These are phyloP conservation scores for Agrenia bidenticulata DNA, from an alignment of 2,888 invertebrate genomes.

Conservation along the genomic window DNA sequence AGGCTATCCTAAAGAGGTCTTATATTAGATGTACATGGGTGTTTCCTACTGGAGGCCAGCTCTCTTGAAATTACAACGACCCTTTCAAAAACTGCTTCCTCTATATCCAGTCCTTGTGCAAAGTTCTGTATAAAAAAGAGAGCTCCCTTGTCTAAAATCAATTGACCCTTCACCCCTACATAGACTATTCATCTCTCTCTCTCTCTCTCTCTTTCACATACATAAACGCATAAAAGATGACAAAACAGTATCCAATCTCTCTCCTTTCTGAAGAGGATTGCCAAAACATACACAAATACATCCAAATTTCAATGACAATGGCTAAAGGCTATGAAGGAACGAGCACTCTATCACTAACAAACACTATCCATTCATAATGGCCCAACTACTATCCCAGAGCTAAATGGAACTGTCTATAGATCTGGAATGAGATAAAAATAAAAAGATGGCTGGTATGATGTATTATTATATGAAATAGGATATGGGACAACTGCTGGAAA, in stretches of 20 bases:
- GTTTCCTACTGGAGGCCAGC: not conserved
- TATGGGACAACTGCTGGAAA: conserved; percentile 8
- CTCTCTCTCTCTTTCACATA: not conserved
- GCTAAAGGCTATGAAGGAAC: no score
- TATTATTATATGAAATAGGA: not conserved
- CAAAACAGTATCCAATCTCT: not conserved
- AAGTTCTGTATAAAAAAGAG: conserved; percentile 9
- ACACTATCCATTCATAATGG: not conserved
- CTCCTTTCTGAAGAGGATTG: not conserved
- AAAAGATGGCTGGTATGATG: conserved; percentile 10
- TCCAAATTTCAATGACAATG: no score
- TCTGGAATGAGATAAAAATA: conserved; percentile 5
- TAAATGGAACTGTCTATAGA: conserved; percentile 7
- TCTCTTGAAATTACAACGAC: conserved; percentile 2
- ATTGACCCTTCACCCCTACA: conserved; percentile 13
- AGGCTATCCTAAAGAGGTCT: conserved; percentile 5
- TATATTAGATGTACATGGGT: no score
- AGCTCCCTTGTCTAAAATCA: conserved; percentile 6
- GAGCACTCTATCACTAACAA: conserved; percentile 2
- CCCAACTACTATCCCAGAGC: not conserved
- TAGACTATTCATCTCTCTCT: not conserved
- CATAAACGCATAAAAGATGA: not conserved
- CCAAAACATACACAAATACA: no score
- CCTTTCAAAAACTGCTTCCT: conserved; percentile 1
- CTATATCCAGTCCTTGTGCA: not conserved